phyloP scores from a whole-genome alignment of 2,888 invertebrate genomes.

The Meloe dianella region DNA sequence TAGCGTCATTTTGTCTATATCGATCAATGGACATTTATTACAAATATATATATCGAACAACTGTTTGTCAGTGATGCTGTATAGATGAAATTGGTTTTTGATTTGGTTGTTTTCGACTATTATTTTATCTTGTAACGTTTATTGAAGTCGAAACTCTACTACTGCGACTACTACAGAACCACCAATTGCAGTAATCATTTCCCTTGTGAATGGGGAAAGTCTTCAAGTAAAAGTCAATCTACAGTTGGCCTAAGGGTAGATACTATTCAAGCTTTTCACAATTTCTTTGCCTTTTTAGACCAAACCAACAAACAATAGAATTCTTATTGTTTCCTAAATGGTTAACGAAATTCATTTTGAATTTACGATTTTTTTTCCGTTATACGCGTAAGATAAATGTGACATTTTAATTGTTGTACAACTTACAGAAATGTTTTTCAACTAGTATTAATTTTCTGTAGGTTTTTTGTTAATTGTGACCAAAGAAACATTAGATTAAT shows the following conservation, averaged over 20 bases:
- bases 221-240: conserved; percentile 35
- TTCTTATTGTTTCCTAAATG: conserved; percentile 29
- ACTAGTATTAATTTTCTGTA: not conserved
- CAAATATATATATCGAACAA: not conserved
- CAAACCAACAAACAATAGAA: conserved; percentile 29
- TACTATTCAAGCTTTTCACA: conserved; percentile 26
- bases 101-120: conserved; percentile 31
- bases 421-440: not conserved
- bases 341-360: conserved; percentile 24
- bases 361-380: conserved; percentile 8
- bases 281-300: conserved; percentile 22
- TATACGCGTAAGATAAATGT: not conserved
- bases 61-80: not conserved
- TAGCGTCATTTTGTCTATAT: no score
- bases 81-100: conserved; percentile 28
- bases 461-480: not conserved
- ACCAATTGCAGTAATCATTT: conserved; percentile 34
- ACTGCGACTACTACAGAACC: not conserved
- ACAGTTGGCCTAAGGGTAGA: conserved; percentile 34
- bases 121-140: conserved; percentile 33
- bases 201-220: conserved; percentile 33
- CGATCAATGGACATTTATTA: no score
- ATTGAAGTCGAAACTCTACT: conserved; percentile 28
- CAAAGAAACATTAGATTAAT: not conserved
- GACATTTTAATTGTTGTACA: not conserved